phyloP scores from a whole-genome alignment of 2,113 vertebrate species.

The Labrus mixtus region DNA sequence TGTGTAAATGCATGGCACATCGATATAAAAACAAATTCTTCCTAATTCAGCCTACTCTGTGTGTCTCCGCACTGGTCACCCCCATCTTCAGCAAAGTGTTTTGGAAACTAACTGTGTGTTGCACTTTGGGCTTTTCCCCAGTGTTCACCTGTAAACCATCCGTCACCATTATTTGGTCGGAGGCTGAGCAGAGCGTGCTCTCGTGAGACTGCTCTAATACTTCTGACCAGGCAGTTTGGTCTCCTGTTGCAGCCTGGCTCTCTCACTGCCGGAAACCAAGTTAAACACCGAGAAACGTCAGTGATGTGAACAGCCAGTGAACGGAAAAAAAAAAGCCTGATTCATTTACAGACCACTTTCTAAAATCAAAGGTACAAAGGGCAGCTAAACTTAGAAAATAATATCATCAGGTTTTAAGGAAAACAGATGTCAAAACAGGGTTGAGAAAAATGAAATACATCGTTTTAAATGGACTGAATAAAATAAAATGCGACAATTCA shows the following conservation, averaged over 20 bases:
- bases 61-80: not conserved
- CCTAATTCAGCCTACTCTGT: too few relatives aligned
- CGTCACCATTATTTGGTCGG: conserved; percentile 32
- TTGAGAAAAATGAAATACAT: too few relatives aligned
- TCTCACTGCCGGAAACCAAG: not conserved
- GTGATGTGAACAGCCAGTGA: not conserved
- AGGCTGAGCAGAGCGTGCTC: conserved; percentile 10
- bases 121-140: conserved; percentile 1
- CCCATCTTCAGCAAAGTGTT: not conserved
- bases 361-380: not conserved
- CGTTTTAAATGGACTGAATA: too few relatives aligned
- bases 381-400: not conserved
- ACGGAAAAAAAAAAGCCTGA: not conserved
- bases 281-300: conserved; percentile 11
- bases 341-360: not conserved
- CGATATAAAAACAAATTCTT: too few relatives aligned
- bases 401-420: not conserved
- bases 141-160: conserved; percentile 22
- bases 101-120: not conserved
- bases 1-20: too few relatives aligned
- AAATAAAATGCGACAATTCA: too few relatives aligned
- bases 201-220: conserved; percentile 10
- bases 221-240: not conserved
- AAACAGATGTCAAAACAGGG: not conserved
- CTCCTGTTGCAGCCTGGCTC: not conserved